Evolutionary conservation across 2,888 invertebrate genomes (phyloP).

Genomic region (Lasioglossum calceatum): DNA sequence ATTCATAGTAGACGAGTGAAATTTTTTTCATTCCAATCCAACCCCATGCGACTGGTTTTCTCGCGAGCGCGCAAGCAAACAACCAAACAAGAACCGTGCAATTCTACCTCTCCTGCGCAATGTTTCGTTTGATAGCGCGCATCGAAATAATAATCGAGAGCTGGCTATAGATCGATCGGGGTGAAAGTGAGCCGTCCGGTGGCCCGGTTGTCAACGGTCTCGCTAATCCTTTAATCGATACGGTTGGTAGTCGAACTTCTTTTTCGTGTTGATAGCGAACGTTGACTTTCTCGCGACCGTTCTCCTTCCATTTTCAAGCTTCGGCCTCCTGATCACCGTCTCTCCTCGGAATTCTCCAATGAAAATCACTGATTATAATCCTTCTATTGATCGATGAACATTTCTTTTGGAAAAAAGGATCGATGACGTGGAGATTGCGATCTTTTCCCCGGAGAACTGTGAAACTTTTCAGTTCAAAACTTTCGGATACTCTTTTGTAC

Average conservation of each 20-base stretch:
- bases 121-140: neutral
- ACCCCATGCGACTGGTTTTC: constrained; percentile 27
- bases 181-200: constrained; percentile 62
- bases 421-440: neutral
- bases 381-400: neutral
- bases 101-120: neutral
- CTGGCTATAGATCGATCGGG: constrained; percentile 36
- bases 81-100: neutral
- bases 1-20: constrained; percentile 48
- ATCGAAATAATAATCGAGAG: constrained; percentile 5
- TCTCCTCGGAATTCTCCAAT: neutral
- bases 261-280: neutral
- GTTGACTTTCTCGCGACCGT: constrained; percentile 31
- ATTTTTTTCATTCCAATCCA: constrained; percentile 58
- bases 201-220: constrained; percentile 46
- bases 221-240: constrained; percentile 57
- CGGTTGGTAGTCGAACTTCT: neutral
- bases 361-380: neutral
- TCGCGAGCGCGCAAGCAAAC: neutral
- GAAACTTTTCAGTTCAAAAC: neutral
- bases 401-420: neutral
- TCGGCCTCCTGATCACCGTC: neutral
- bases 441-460: neutral
- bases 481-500: neutral
- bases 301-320: neutral